Conservation (phyloP, 2,888 invertebrate species). For the Maniola hyperantus region DNA sequence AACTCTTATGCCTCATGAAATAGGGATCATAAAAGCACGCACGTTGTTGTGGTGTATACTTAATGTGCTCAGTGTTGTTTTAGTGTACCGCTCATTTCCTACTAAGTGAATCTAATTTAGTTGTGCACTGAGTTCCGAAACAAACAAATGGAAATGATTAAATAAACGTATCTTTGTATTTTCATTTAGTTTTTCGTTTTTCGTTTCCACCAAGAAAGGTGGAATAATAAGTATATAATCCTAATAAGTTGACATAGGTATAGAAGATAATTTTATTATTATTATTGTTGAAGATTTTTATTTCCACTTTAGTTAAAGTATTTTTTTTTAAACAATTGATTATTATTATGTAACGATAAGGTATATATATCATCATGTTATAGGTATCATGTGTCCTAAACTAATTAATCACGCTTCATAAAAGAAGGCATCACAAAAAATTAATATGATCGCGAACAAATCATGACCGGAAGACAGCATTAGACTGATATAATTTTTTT, state of each 20-base stretch:
- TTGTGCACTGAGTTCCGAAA: slow-evolving; percentile 29
- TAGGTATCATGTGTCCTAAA: too few relatives aligned
- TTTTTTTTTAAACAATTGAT: too few relatives aligned
- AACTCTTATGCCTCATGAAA: background rate
- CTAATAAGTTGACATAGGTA: too few relatives aligned
- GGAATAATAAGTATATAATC: too few relatives aligned
- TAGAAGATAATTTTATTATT: too few relatives aligned
- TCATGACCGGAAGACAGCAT: background rate
- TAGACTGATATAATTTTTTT: too few relatives aligned
- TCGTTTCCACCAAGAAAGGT: too few relatives aligned
- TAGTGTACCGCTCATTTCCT: slow-evolving; percentile 36
- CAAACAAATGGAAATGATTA: slow-evolving; percentile 27
- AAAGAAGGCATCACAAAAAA: background rate
- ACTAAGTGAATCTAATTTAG: slow-evolving; percentile 36
- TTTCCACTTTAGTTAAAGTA: too few relatives aligned
- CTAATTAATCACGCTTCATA: too few relatives aligned
- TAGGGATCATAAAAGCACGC: slow-evolving; percentile 18
- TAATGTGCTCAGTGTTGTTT: slow-evolving; percentile 23
- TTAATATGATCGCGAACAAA: background rate
- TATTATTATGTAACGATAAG: too few relatives aligned
- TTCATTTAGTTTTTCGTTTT: background rate
- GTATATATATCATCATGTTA: too few relatives aligned
- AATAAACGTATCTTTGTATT: slow-evolving; percentile 13
- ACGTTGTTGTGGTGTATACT: background rate
- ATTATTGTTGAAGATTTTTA: too few relatives aligned